Percentiles rank a stretch among this genome's conserved stretches.
These are phyloP conservation scores for Lutjanus erythropterus DNA, from an alignment of 2,113 vertebrate species.

Conservation along the genomic window DNA sequence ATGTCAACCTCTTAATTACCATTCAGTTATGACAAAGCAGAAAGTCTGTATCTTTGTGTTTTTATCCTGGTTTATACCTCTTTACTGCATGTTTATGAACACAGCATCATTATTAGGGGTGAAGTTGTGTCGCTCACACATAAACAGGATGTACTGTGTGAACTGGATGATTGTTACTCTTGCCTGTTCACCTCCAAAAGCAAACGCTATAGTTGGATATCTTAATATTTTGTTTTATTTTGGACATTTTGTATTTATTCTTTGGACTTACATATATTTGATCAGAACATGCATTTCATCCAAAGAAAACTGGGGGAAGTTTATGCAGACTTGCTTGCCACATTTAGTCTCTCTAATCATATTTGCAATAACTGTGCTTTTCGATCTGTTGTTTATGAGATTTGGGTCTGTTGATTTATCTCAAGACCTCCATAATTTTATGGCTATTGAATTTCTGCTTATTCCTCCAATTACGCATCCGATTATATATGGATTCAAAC, in stretches of 20 bases:
- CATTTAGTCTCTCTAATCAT: conserved; percentile 57
- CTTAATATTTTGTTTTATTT: conserved; percentile 34
- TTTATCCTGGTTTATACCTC: conserved; percentile 46
- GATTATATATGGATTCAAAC: conserved; percentile 63
- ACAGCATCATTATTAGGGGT: conserved; percentile 25
- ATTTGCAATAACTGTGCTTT: conserved; percentile 13
- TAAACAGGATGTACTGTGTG: conserved; percentile 57
- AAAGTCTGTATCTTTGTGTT: conserved; percentile 44
- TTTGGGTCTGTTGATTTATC: conserved; percentile 32
- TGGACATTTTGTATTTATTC: conserved; percentile 34
- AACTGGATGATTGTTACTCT: conserved; percentile 50
- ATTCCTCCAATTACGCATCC: conserved; percentile 66
- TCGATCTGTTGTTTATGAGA: conserved; percentile 55
- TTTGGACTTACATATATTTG: conserved; percentile 59
- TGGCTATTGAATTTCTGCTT: conserved; percentile 52
- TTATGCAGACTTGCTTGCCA: conserved; percentile 65
- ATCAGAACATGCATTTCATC: conserved; percentile 44
- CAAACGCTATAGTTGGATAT: background rate
- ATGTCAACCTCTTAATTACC: conserved; percentile 63
- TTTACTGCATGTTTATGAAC: conserved; percentile 56
- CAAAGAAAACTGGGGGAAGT: conserved; percentile 42
- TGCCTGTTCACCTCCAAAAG: conserved; percentile 28
- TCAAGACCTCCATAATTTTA: conserved; percentile 41
- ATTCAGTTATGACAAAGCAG: conserved; percentile 46
- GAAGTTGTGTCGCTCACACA: conserved; percentile 52